Evolutionary conservation across 2,113 vertebrate genomes (phyloP).

Genomic region (Zapus hudsonius): DNA sequence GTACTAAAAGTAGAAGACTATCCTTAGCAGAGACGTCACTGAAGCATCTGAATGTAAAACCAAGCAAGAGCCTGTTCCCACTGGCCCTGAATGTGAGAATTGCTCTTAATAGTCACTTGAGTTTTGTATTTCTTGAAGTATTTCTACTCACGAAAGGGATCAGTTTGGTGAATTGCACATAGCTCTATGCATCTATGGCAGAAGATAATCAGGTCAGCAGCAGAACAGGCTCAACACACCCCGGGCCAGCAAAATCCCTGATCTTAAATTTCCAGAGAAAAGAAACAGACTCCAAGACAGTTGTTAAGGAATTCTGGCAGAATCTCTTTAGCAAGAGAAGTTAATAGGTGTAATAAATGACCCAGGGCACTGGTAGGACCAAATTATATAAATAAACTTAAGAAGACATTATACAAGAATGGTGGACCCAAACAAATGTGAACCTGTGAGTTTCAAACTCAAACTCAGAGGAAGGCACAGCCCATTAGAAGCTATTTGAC

Average conservation of each 20-base stretch:
- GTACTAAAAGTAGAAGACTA: not conserved
- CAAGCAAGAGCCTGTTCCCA: not conserved
- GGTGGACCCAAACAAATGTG: constrained; percentile 64
- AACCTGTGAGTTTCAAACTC: constrained; percentile 38
- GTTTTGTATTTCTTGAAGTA: constrained; percentile 31
- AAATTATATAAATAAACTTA: constrained; percentile 81
- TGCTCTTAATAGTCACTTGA: not conserved
- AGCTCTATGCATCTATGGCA: not conserved
- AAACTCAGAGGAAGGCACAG: not conserved
- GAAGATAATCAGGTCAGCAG: constrained; percentile 25
- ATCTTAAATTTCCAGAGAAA: constrained; percentile 75
- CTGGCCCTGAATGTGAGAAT: not conserved
- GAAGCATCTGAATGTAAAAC: not conserved
- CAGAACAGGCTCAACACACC: constrained; percentile 20
- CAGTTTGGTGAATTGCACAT: not conserved
- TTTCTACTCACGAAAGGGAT: not conserved
- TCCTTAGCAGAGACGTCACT: constrained; percentile 9
- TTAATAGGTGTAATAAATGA: constrained; percentile 82
- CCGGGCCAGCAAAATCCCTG: constrained; percentile 46
- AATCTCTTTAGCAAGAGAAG: constrained; percentile 72
- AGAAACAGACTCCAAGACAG: constrained; percentile 71
- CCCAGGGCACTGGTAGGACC: constrained; percentile 76
- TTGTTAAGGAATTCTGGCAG: constrained; percentile 76
- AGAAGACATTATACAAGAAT: constrained; percentile 75
- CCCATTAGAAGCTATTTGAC: constrained; percentile 40